Evolutionary conservation across 2,888 invertebrate genomes (phyloP), one percentile per base, ranked within the genome.

Genomic region (Spialia ferax): DNA sequence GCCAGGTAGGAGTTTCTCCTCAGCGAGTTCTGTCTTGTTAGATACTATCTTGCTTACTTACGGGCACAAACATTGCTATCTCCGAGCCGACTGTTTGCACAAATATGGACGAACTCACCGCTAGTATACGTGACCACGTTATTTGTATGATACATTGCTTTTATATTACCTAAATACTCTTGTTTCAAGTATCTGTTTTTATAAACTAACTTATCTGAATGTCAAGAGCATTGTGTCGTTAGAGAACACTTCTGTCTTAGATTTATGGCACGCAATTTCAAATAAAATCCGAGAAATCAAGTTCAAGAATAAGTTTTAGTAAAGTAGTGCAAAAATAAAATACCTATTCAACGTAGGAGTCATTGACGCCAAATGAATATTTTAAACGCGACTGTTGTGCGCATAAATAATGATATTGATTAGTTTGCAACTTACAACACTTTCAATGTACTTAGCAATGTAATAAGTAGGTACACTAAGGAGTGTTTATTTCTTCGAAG

Each of bases 11-110:
- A 81, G 84, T 82, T 75, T 74, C 72, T 78, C 68, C 75, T 78
- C 71, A 73, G 76, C 71, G 70, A 75, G 74, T 74, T 73, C 79
- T 76, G 70, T 80, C 76, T 59, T 70, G 68, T 69, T 69, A 70
- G 76, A 73, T 72, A 71, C 70, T 75, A 74, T 73, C 76, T 72
- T 60, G 50, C 64, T 72, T 66, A 69, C 85, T 84, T 87, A 83
- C 77, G 78, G 79, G 75, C 80, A 81, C 85, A 88, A 86, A 89
- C 87, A 70, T 84, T 83, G 84, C 87, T 91, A 92, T 92, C 91
- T 85, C 65, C 69, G 63, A 71, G 78, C 75, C 74, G 77, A 79
- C 78, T 91, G 89, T 91, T 89, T 91, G 90, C 86, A 85, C 88
- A 89, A 88, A 89, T 86, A 89, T 80, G 86, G 88, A 79, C 82